Evolutionary conservation across 2,797 vertebrate genomes (phyloP), one percentile per base, ranked within the genome.

Genomic region (Vipera latastei): DNA sequence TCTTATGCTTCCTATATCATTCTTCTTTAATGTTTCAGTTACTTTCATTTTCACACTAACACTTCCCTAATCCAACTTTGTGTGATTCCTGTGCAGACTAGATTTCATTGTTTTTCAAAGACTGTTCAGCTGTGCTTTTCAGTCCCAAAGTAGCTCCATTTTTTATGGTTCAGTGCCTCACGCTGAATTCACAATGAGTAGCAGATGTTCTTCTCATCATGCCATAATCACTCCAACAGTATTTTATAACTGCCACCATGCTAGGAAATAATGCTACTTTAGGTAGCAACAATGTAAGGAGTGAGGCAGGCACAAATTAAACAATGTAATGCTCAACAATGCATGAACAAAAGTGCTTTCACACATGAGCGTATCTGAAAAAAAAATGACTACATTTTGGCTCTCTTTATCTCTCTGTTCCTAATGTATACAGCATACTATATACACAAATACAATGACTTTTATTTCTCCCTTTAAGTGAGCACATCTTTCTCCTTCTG

Each of bases 141-240:
- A 92, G 88, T 94, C 93, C 78, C 65, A 92, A 92, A 86, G 13
- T 89, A 32, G 25, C 88, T 94, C 89, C 32, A 93, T 60, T 11
- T 1, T 12, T 59, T 38, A 93, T 4, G n/a, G 73, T 92, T 94
- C 94, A 90, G 25, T 88, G 65, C 78, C 92, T 90, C 92, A 0
- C 78, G 89, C 88, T 38, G 90, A 90, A 69, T 89, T 93, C 65
- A 90, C 0, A 60, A 89, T 93, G 95, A 51, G 88, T 20, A 94
- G 88, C 63, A 92, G 95, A 95, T 96, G 94, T 28, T n/a, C 11
- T 20, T 94, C 38, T 28, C 4, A 78, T 89, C 22, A 87, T 0
- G 0, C 22, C 0, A 86, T 6, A 90, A 56, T 92, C 61, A 89
- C n/a, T 56, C 86, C 90, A 92, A 86, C 91, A 94, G 88, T 92